These are phyloP conservation scores for Blastomussa wellsi DNA, from an alignment of 92 coral and sea anemone species.

Conservation along the genomic window DNA sequence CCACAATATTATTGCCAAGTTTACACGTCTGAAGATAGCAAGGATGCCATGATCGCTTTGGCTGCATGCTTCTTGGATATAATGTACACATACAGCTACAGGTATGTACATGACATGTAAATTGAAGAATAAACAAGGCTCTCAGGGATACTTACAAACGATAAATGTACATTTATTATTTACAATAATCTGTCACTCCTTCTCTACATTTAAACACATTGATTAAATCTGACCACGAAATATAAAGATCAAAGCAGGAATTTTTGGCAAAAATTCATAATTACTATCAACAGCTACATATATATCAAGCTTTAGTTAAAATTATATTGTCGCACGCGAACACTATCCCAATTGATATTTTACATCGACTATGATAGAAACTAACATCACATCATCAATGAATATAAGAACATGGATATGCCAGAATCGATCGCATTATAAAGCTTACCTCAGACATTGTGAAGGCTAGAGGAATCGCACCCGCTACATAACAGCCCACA, in stretches of 20 bases:
- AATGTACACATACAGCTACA: too few species aligned
- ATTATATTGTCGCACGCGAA: too few species aligned
- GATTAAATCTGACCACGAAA: not conserved
- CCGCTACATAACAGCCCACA: slow-evolving; percentile 89
- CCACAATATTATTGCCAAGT: not conserved
- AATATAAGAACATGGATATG: not conserved
- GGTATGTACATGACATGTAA: not conserved
- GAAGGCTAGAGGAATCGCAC: slow-evolving; percentile 84
- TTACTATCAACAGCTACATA: too few species aligned
- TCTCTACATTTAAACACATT: not conserved
- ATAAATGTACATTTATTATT: not conserved
- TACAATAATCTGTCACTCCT: not conserved
- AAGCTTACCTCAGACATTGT: slow-evolving; percentile 86
- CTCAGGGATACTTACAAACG: not conserved
- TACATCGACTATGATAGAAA: not conserved
- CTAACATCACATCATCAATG: not conserved
- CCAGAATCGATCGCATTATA: not conserved
- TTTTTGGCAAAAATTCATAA: not conserved
- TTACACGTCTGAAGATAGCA: too few species aligned
- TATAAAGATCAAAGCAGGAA: not conserved
- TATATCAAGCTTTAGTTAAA: too few species aligned
- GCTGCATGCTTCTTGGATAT: too few species aligned
- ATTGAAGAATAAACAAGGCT: not conserved
- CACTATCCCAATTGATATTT: not conserved
- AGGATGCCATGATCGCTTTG: too few species aligned